Evolutionary conservation across 2,113 vertebrate species (phyloP).

Genomic region (Glaucidium brasilianum): DNA sequence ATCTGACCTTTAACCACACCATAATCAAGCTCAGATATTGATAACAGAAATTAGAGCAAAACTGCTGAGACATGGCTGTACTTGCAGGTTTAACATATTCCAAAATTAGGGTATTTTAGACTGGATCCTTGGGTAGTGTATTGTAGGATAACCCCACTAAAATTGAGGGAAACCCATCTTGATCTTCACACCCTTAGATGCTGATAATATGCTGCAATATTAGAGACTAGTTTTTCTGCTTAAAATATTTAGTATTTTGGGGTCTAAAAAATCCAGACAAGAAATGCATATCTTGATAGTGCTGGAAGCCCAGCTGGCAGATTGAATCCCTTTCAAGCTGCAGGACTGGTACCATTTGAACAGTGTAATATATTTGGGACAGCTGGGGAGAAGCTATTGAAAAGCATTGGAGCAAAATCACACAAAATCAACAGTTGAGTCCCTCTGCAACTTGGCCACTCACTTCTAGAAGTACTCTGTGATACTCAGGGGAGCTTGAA

Average conservation of each 20-base stretch:
- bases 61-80: constrained; percentile 8
- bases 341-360: neutral
- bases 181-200: neutral
- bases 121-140: neutral
- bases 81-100: constrained; percentile 36
- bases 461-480: neutral
- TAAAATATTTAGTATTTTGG: neutral
- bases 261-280: neutral
- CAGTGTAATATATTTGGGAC: neutral
- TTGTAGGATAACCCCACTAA: neutral
- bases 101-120: neutral
- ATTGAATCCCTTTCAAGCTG: constrained; percentile 33
- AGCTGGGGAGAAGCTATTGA: constrained; percentile 5
- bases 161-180: neutral
- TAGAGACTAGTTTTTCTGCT: neutral
- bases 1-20: constrained; percentile 25
- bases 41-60: constrained; percentile 47
- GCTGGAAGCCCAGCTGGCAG: neutral
- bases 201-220: neutral
- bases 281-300: neutral
- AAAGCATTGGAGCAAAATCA: constrained; percentile 32
- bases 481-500: neutral
- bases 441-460: neutral
- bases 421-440: constrained; percentile 3
- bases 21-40: constrained; percentile 40